Evolutionary conservation across 1,140 invertebrate genomes (phyloP).

Genomic region (Sycophila sp.): DNA sequence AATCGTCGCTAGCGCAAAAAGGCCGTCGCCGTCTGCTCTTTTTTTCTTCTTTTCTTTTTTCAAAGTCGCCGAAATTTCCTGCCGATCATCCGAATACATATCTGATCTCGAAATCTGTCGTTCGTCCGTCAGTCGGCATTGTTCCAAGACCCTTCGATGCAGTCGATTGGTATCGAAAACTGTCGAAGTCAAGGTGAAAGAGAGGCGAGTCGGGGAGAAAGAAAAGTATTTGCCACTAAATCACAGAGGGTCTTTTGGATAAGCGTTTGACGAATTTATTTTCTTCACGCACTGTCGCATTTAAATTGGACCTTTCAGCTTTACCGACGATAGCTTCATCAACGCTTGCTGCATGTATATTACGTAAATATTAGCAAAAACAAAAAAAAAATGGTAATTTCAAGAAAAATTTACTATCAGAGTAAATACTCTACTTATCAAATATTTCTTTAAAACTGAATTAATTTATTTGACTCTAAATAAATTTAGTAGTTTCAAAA

Average conservation of each 20-base stretch:
- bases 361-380: background rate
- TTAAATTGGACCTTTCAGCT: background rate
- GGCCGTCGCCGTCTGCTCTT: constrained; percentile 2
- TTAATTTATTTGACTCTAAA: too few relatives aligned
- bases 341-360: background rate
- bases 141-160: constrained; percentile 37
- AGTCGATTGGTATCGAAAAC: constrained; percentile 46
- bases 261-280: constrained; percentile 44
- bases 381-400: background rate
- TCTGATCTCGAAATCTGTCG: constrained; percentile 40
- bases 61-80: constrained; percentile 7
- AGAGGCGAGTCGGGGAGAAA: background rate
- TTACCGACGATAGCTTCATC: background rate
- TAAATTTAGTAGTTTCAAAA: too few relatives aligned
- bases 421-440: too few relatives aligned
- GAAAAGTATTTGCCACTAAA: background rate
- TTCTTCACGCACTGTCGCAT: too few relatives aligned
- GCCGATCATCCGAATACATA: constrained; percentile 38
- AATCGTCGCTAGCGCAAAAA: constrained; percentile 40
- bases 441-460: too few relatives aligned
- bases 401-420: too few relatives aligned
- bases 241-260: background rate
- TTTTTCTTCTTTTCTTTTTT: constrained; percentile 9
- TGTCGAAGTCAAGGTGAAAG: constrained; percentile 34
- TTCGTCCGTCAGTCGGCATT: constrained; percentile 40